Percentiles rank a stretch among this genome's conserved stretches.
Conservation (phyloP, 2,797 vertebrate species). For the Decapterus maruadsi region DNA sequence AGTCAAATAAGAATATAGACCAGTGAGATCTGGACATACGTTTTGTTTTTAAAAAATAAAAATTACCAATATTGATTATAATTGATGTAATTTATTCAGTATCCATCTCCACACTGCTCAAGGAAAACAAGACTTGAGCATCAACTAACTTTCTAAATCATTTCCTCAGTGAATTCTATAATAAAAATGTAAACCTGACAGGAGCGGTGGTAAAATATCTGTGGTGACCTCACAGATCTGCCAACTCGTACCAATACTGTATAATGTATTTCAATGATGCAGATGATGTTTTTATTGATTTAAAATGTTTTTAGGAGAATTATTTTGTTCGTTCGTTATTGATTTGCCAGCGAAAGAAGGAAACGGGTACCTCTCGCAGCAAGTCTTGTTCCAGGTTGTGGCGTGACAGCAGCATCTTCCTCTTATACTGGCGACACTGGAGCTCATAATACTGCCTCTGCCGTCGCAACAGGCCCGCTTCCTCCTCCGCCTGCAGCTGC, state of each 20-base stretch:
- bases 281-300: neutral
- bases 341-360: neutral
- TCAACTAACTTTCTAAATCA: too few species aligned
- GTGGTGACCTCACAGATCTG: neutral
- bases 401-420: constrained; percentile 92
- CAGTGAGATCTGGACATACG: neutral
- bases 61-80: neutral
- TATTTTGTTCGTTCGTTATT: neutral
- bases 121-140: neutral
- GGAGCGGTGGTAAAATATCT: too few species aligned
- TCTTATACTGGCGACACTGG: constrained; percentile 94
- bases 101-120: neutral
- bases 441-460: constrained; percentile 95
- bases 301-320: neutral
- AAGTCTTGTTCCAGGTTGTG: constrained; percentile 95
- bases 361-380: constrained; percentile 86
- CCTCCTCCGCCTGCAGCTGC: constrained; percentile 93
- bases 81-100: neutral
- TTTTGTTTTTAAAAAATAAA: too few species aligned
- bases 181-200: neutral
- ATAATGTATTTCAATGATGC: neutral
- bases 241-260: neutral
- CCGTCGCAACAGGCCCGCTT: constrained; percentile 90
- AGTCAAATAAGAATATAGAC: neutral
- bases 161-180: too few species aligned